phyloP scores from a whole-genome alignment of 2,113 vertebrate genomes.

The Malurus alboscapulatus region DNA sequence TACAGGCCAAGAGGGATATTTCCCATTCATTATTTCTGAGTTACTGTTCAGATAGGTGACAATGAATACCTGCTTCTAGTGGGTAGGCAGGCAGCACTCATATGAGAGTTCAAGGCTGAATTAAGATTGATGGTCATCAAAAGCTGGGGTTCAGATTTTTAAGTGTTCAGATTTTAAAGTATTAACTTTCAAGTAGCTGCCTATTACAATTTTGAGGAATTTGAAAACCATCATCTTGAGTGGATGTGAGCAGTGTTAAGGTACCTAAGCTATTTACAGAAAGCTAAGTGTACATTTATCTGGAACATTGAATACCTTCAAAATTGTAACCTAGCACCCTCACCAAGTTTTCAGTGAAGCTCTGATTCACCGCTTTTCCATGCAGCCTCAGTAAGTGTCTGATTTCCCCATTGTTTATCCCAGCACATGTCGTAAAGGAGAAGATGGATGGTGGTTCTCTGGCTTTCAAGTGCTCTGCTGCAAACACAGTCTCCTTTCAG shows the following conservation, averaged over 20 bases:
- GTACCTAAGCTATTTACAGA: background rate
- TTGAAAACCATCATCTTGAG: background rate
- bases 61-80: background rate
- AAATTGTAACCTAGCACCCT: background rate
- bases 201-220: background rate
- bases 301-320: background rate
- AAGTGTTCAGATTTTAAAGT: background rate
- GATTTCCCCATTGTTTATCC: constrained; percentile 13
- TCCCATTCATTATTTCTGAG: background rate
- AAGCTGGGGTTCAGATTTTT: background rate
- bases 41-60: background rate
- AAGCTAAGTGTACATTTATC: background rate
- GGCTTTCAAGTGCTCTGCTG: background rate
- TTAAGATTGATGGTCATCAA: background rate
- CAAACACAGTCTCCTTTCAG: background rate
- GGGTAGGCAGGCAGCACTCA: background rate
- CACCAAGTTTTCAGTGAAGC: background rate
- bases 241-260: background rate
- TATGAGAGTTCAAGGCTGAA: background rate
- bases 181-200: background rate
- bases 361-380: background rate
- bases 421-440: background rate
- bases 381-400: background rate
- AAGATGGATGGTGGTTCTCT: background rate
- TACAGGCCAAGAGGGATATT: background rate